Evolutionary conservation across 2,113 vertebrate species (phyloP).

Genomic region (Mugil cephalus): DNA sequence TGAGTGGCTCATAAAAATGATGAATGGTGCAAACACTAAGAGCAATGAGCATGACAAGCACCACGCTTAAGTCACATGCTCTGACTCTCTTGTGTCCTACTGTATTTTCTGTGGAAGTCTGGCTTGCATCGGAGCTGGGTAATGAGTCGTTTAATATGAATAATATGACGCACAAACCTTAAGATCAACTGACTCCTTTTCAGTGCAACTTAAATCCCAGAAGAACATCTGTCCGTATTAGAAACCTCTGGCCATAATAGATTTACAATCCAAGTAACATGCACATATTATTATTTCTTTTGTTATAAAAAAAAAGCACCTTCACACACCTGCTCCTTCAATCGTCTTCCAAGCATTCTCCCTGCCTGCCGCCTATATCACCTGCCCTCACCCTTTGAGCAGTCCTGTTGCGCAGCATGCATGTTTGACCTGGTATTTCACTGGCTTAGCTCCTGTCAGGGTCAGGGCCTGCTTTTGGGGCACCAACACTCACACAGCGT

Average conservation of each 20-base stretch:
- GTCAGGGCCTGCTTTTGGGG: conserved; percentile 57
- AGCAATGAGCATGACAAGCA: conserved; percentile 83
- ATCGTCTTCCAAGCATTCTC: conserved; percentile 5
- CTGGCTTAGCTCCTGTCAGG: conserved; percentile 55
- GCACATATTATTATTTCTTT: not conserved
- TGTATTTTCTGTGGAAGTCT: conserved; percentile 7
- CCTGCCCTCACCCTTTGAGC: not conserved
- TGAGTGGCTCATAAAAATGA: conserved; percentile 91
- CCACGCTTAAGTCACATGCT: conserved; percentile 69
- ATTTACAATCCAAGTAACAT: not conserved
- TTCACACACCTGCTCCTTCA: not conserved
- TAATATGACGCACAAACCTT: conserved; percentile 13
- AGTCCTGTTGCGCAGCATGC: conserved; percentile 46
- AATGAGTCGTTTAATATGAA: conserved; percentile 41
- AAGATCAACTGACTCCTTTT: conserved; percentile 9
- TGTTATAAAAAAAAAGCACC: not conserved
- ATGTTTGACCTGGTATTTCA: conserved; percentile 72
- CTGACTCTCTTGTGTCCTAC: conserved; percentile 8
- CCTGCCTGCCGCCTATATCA: not conserved
- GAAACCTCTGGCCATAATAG: not conserved
- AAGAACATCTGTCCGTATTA: not conserved
- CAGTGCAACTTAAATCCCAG: not conserved
- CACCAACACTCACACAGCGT: conserved; percentile 57
- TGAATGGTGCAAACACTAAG: conserved; percentile 86
- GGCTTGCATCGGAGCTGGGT: conserved; percentile 11